Conservation (phyloP, 2,888 invertebrate genomes). For the Portevinia maculata region DNA sequence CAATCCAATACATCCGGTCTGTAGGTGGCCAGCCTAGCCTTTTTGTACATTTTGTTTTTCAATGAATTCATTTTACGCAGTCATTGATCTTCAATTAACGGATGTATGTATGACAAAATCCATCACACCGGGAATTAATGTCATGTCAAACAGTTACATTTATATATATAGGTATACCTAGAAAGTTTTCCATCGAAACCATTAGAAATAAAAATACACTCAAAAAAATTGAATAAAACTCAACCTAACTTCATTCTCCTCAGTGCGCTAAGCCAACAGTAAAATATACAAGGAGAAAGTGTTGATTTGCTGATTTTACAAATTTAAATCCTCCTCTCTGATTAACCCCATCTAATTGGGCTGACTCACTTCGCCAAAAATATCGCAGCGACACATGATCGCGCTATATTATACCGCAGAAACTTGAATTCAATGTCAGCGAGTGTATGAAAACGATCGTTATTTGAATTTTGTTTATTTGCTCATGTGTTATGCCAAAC, state of each 20-base stretch:
- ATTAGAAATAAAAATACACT: background rate
- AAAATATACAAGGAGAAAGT: constrained; percentile 44
- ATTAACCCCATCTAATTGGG: constrained; percentile 23
- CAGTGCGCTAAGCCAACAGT: constrained; percentile 1
- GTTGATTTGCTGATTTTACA: constrained; percentile 16
- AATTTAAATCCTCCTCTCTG: constrained; percentile 20
- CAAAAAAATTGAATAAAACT: constrained; percentile 12
- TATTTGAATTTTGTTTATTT: background rate
- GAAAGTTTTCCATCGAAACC: constrained; percentile 18
- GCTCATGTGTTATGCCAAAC: constrained; percentile 17
- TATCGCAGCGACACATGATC: constrained; percentile 57
- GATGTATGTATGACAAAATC: background rate
- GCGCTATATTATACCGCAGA: constrained; percentile 36
- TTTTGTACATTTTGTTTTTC: no score
- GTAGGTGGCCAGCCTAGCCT: no score
- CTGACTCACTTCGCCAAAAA: constrained; percentile 56
- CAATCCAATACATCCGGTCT: no score
- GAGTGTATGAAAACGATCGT: constrained; percentile 29
- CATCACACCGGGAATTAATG: constrained; percentile 17
- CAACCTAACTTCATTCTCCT: constrained; percentile 13
- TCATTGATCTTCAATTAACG: no score
- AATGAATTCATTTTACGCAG: no score
- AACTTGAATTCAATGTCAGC: constrained; percentile 39
- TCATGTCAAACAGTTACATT: constrained; percentile 7
- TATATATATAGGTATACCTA: no score